Conservation (phyloP, 2,888 invertebrate species). For the Eupithecia exiguata region DNA sequence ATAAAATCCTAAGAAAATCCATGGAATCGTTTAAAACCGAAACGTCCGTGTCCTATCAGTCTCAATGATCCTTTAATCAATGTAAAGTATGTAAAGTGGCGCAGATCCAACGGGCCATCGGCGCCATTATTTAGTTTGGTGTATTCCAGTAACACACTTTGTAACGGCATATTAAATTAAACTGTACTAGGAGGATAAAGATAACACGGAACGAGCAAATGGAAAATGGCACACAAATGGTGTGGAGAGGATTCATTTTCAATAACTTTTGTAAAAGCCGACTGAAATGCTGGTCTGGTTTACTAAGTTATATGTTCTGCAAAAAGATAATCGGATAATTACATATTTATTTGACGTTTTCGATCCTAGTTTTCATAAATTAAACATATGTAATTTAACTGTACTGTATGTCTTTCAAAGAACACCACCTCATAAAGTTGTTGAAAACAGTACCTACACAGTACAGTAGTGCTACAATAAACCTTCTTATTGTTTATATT, state of each 20-base stretch:
- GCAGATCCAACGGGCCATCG: constrained; percentile 43
- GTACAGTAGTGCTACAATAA: too few relatives aligned
- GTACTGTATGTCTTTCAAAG: too few relatives aligned
- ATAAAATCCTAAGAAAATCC: constrained; percentile 10
- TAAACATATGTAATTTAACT: too few relatives aligned
- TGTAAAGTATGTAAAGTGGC: constrained; percentile 32
- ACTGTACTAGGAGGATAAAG: constrained; percentile 69
- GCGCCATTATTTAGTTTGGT: constrained; percentile 48
- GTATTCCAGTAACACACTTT: constrained; percentile 62
- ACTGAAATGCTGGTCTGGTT: not conserved
- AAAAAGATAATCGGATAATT: not conserved
- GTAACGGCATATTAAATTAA: constrained; percentile 74
- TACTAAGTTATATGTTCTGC: not conserved
- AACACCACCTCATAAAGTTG: too few relatives aligned
- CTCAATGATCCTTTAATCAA: constrained; percentile 36
- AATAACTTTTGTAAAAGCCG: not conserved
- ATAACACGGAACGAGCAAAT: constrained; percentile 68
- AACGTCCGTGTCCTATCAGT: constrained; percentile 24
- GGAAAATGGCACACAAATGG: constrained; percentile 53
- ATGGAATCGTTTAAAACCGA: not conserved
- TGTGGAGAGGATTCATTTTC: constrained; percentile 37
- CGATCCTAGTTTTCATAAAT: too few relatives aligned
- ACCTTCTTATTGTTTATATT: too few relatives aligned
- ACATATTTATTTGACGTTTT: too few relatives aligned
- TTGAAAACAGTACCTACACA: too few relatives aligned